Evolutionary conservation across 2,113 vertebrate genomes (phyloP), one percentile per base, ranked within the genome.

Genomic region (Andinoacara biseriatus): DNA sequence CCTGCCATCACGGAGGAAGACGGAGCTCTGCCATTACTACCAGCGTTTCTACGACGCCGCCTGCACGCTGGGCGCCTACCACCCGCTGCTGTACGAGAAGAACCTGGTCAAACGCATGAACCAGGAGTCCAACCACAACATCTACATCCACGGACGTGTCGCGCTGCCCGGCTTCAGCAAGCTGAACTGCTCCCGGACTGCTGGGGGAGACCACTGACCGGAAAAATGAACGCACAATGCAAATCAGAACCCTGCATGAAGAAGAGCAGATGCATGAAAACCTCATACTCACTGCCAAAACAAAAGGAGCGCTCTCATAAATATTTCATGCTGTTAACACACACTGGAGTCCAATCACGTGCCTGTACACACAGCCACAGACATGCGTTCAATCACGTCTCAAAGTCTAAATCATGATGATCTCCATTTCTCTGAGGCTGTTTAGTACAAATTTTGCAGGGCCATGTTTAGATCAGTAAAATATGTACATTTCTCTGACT

Each of bases 51-150:
- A 80, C 5, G 95, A 96, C 20, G 91, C 93, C 1, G 96, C 95
- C 56, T 96, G 96, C 94, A 96, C 96, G 1, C 86, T 96, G 0
- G 96, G 96, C 1, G 95, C 96, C 29, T 96, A 96, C 91, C 96
- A 96, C 90, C 96, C 96, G 0, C 91, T 96, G 81, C 91, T 96
- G 24, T 96, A 96, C 54, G 96, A 96, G 90, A 96, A 96, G 88
- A 96, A 96, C 90, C 86, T 96, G 86, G 95, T 96, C 3, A 95
- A 96, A 24, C 88, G 95, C 17, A 96, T 96, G 95, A 96, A 96
- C 93, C 91, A 78, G 60, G 95, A 95, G n/a, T 17, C 91, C 1
- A 82, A 95, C 85, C 77, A 57, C 0, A 95, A 96, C 67, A 93
- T 96, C 82, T 95, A 92, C 87, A 90, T 43, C 29, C 69, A 83